Percentiles rank a stretch among this genome's conserved stretches.
Conservation (phyloP, 2,888 invertebrate species). For the Scotopteryx bipunctaria region DNA sequence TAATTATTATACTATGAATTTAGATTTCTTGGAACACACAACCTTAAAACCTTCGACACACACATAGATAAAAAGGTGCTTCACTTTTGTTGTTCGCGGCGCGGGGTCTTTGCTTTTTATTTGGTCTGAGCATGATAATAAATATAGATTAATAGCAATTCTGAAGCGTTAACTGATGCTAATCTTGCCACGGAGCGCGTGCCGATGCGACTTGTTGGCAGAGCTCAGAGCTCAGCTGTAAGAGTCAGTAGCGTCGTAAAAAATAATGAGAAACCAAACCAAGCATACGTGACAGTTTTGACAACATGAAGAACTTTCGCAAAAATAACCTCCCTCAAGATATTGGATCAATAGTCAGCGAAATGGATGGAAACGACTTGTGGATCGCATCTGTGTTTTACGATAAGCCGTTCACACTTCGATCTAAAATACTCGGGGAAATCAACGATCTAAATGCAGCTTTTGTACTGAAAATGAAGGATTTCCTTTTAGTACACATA, state of each 20-base stretch:
- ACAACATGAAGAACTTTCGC: conserved; percentile 30
- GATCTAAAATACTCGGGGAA: not conserved
- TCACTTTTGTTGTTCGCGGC: too few species aligned
- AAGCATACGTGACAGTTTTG: conserved; percentile 37
- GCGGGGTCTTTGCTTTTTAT: too few species aligned
- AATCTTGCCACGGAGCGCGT: not conserved
- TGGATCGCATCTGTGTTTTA: conserved; percentile 13
- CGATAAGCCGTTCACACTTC: not conserved
- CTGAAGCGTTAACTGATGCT: not conserved
- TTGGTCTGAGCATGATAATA: too few species aligned
- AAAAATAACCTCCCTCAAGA: conserved; percentile 11
- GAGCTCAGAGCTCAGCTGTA: conserved; percentile 36
- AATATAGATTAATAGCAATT: too few species aligned
- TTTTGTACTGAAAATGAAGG: too few species aligned
- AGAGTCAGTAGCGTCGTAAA: conserved; percentile 34
- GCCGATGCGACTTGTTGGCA: conserved; percentile 7
- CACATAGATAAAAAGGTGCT: too few species aligned
- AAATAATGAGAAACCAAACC: conserved; percentile 39
- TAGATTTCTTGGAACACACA: too few species aligned
- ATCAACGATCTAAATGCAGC: too few species aligned
- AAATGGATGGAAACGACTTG: not conserved
- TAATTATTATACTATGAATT: too few species aligned
- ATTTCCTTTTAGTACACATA: too few species aligned
- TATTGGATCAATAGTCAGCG: conserved; percentile 10
- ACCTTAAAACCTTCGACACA: too few species aligned